Base-by-base conservation (phyloP, 1,140 invertebrate species). In the Drosophila sproati region DNA sequence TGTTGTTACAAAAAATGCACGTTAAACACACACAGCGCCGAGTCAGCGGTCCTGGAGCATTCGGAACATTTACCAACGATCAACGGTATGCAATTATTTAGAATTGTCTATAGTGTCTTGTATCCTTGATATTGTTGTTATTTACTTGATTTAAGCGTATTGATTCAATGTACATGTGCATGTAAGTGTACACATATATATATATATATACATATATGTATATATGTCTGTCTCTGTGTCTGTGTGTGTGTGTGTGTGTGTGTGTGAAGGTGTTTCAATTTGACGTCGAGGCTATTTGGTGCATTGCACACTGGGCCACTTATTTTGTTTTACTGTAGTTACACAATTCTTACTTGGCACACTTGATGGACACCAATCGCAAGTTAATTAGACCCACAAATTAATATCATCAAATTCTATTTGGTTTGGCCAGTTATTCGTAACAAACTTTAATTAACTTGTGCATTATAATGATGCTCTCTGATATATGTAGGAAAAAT, bases 21-120 rank as follows among this genome's bases (percentile, higher is more conserved):
- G 91, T 92, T 78, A 92, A 92, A 91, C 87, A 92, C 71, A 91
- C 87, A 74, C 91, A 92, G 78, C 80, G 91, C 50, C 85, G 91
- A 89, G 91, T 92, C 73, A 92, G 91, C 80, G 91, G 91, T 80
- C 91, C 91, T 82, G 91, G 91, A 91, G 91, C 91, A 71, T 92
- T 92, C 51, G 91, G 91, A 82, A 91, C 91, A 71, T 92, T 85
- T 76, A 91, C 83, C 85, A 88, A 80, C 79, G 88, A 92, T 72
- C 89, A 91, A 88, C 90, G 91, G 91, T 92, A 92, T 76, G 91
- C 70, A 74, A 78, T 59, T 71, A 57, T 61, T 63, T 67, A 62
- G 12, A 47, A 76, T 61, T 63, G 29, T 73, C 45, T 56, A 29
- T 60, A 54, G 31, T 45, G 48, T 59, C 28, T 80, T 73, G 56